Conservation (phyloP, 2,113 vertebrate genomes). For the Neotragus pygmaeus region DNA sequence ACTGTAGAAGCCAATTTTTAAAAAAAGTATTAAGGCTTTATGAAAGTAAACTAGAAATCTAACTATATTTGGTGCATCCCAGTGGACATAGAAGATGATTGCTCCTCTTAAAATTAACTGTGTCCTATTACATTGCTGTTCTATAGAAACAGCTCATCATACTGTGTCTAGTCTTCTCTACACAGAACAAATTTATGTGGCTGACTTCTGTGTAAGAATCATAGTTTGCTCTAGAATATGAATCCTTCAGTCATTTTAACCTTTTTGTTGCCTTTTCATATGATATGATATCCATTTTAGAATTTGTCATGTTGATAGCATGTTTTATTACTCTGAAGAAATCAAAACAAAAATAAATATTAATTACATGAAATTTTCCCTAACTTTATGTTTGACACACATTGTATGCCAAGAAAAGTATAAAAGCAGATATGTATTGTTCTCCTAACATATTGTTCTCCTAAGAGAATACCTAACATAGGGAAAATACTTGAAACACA, state of each 20-base stretch:
- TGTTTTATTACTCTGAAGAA: conserved; percentile 42
- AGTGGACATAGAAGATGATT: background rate
- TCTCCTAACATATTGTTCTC: background rate
- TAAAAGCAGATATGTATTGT: background rate
- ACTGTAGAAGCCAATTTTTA: background rate
- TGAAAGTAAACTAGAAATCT: background rate
- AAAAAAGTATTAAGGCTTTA: background rate
- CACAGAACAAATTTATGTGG: background rate
- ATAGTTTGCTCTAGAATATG: conserved; percentile 51
- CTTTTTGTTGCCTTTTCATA: background rate
- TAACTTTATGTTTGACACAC: background rate
- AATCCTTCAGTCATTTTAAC: background rate
- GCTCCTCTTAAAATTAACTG: conserved; percentile 44
- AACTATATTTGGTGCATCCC: conserved; percentile 12
- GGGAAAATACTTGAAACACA: background rate
- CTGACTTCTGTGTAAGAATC: background rate
- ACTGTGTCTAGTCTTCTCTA: conserved; percentile 22
- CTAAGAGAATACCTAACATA: background rate
- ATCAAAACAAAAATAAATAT: conserved; percentile 38
- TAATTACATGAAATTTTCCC: background rate
- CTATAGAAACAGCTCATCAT: background rate
- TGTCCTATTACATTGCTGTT: conserved; percentile 19
- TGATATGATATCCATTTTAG: conserved; percentile 6
- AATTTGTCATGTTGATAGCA: conserved; percentile 41
- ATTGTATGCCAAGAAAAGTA: conserved; percentile 13